These are phyloP conservation scores for Formica exsecta DNA, from an alignment of 1,140 invertebrate genomes.

Conservation along the genomic window DNA sequence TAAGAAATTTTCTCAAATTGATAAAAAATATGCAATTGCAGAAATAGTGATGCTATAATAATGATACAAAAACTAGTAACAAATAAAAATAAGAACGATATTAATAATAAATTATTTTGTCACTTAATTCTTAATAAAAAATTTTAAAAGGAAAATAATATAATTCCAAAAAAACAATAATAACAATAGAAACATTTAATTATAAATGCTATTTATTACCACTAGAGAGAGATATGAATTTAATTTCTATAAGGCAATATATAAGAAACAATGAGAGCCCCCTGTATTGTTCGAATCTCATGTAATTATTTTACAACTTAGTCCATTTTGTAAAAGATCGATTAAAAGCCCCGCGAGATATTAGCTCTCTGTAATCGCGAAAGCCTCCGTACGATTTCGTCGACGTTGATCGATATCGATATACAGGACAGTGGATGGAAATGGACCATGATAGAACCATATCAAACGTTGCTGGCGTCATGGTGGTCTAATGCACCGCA, in stretches of 20 bases:
- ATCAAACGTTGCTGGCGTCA: slow-evolving; percentile 73
- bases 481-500: slow-evolving; percentile 72
- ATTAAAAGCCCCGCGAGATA: slow-evolving; percentile 44
- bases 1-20: slow-evolving; percentile 15
- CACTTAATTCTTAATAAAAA: not conserved
- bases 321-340: slow-evolving; percentile 14
- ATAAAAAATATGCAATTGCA: not conserved
- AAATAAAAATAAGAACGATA: not conserved
- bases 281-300: not conserved
- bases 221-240: not conserved
- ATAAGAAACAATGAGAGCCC: not conserved
- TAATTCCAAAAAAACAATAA: not conserved
- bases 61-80: not conserved
- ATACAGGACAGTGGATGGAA: slow-evolving; percentile 53
- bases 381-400: slow-evolving; percentile 52
- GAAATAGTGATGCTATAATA: not conserved
- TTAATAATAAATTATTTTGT: slow-evolving; percentile 10
- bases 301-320: slow-evolving; percentile 14
- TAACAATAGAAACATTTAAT: not conserved
- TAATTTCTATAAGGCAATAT: not conserved
- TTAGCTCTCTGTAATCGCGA: slow-evolving; percentile 59
- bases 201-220: not conserved
- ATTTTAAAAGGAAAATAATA: not conserved
- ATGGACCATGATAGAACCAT: slow-evolving; percentile 69
- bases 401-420: slow-evolving; percentile 57